Conservation (phyloP, 2,113 vertebrate species). For the Tapirus terrestris region DNA sequence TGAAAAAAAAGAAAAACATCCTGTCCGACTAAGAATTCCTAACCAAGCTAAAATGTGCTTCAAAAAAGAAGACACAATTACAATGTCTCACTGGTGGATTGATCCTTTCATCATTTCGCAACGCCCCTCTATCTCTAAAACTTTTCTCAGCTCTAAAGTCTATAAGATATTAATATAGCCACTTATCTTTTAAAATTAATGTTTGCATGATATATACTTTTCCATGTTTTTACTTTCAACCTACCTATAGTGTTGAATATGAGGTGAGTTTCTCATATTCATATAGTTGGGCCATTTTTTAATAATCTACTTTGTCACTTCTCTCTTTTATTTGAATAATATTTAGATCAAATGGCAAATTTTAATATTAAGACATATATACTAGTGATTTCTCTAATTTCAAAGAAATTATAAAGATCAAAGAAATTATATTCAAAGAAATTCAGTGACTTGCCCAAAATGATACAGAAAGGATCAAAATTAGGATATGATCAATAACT, state of each 20-base stretch:
- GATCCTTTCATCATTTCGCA: background rate
- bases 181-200: background rate
- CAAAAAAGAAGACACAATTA: background rate
- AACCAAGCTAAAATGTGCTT: background rate
- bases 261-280: background rate
- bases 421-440: background rate
- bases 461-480: background rate
- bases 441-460: background rate
- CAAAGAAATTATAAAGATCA: background rate
- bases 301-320: background rate
- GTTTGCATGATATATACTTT: background rate
- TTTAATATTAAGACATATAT: background rate
- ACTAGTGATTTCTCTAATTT: background rate
- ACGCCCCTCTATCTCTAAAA: background rate
- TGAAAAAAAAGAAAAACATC: background rate
- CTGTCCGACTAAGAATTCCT: background rate
- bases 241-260: background rate
- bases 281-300: background rate
- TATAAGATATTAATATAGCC: background rate
- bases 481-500: background rate
- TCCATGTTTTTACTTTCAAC: background rate
- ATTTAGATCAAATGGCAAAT: background rate
- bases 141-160: background rate
- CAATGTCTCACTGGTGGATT: background rate
- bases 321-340: background rate